Evolutionary conservation across 2,113 vertebrate species (phyloP).

Genomic region (Uropsilus gracilis): DNA sequence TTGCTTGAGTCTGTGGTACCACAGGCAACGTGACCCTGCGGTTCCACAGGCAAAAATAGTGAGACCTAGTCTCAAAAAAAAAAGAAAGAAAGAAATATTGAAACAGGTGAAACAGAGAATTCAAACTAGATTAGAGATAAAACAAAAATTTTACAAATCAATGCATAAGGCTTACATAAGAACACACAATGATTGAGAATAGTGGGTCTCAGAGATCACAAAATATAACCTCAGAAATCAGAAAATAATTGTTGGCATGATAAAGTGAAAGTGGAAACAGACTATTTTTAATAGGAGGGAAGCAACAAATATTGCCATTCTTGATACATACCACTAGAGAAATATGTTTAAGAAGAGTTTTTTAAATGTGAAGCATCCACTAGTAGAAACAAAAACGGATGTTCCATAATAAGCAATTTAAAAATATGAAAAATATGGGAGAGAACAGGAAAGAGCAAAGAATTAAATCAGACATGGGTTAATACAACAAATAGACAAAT

Average conservation of each 20-base stretch:
- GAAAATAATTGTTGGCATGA: neutral
- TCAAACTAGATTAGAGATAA: neutral
- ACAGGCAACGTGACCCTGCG: too few relatives aligned
- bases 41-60: too few relatives aligned
- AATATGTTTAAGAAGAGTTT: neutral
- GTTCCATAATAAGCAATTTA: neutral
- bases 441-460: neutral
- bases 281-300: neutral
- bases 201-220: neutral
- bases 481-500: neutral
- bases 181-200: neutral
- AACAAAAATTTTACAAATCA: constrained; percentile 8
- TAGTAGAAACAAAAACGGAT: constrained; percentile 6
- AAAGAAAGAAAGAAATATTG: too few relatives aligned
- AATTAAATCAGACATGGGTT: neutral
- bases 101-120: neutral
- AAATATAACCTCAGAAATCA: constrained; percentile 12
- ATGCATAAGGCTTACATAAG: neutral
- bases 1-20: too few relatives aligned
- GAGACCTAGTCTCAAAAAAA: too few relatives aligned
- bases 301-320: neutral
- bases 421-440: neutral
- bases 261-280: constrained; percentile 3
- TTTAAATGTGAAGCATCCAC: neutral
- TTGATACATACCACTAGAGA: neutral